Evolutionary conservation across 2,888 invertebrate genomes (phyloP).

Genomic region (Trachelus stipa): DNA sequence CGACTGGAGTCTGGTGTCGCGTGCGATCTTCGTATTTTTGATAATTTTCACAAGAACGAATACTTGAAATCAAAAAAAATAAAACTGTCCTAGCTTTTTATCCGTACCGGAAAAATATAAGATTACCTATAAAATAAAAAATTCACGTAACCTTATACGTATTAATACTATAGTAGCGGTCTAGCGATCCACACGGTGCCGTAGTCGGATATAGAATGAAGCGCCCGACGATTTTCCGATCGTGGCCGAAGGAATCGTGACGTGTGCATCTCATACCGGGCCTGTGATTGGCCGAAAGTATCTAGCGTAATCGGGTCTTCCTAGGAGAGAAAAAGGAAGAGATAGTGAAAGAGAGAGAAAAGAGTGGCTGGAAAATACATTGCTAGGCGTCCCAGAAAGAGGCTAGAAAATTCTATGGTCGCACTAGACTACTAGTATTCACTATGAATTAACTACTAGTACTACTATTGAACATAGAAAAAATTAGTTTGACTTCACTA

Average conservation of each 20-base stretch:
- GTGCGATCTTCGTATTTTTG: not conserved
- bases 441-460: not conserved
- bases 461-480: not conserved
- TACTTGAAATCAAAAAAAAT: not conserved
- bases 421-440: not conserved
- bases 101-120: not conserved
- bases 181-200: not conserved
- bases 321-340: not conserved
- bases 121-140: not conserved
- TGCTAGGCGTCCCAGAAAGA: not conserved
- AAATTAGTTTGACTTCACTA: not conserved
- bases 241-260: not conserved
- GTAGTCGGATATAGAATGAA: not conserved
- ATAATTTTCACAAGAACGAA: not conserved
- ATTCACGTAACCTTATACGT: not conserved
- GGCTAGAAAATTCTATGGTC: not conserved
- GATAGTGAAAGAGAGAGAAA: not conserved
- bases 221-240: not conserved
- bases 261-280: not conserved
- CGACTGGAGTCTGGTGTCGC: not conserved
- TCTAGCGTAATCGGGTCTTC: not conserved
- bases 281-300: not conserved
- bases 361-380: not conserved
- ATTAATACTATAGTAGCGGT: not conserved
- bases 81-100: not conserved